Base-by-base conservation (phyloP, 1,140 invertebrate species). In the Thrips palmi region DNA sequence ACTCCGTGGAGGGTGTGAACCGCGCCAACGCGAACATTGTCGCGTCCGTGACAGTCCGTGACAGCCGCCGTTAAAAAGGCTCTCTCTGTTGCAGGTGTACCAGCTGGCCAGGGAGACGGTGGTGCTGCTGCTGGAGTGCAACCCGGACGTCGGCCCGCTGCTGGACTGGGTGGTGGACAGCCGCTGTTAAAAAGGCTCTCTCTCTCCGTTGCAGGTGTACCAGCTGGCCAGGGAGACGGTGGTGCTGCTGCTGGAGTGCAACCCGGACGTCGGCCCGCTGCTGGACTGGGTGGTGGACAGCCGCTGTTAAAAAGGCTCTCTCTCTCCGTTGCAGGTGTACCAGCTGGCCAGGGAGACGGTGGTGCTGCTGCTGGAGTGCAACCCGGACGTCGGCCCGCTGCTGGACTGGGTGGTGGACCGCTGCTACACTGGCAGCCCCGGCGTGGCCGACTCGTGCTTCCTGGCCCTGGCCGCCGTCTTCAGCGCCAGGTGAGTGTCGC, bases 131-230 rank as follows among this genome's bases (percentile, higher is more conserved):
- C 58, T 99, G 31, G 92, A 98, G 60, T 89, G 86, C 46, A 99
- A 98, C 65, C 81, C 91, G 1, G 92, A 97, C 55, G 80, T 83
- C 37, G 85, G 88, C 0, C 70, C 82, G 2, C 60, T 98, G 11
- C 61, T 98, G 4, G 94, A 98, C 59, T 97, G 92, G 92, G 79
- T 92, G 1, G 89, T 98, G 15, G 87, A 96, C 61, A 73, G 88
- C 33, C 98, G 94, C 58, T 99, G n/a, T 32, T 7, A 32, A 10
- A 12, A 15, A 7, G 17, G 12, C 7, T 31, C 22, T 11, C 24
- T 22, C 6, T 33, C 29, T 39, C 45, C 43, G 40, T 54, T 50
- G 27, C 49, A 92, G 85, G 77, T 96, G 45, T 87, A 89, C 56
- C 71, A 77, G 40, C 57, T 97, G 41, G 88, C 78, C 1, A 74